Conservation (phyloP, 2,797 vertebrate genomes). For the Hephaestus fuliginosus region DNA sequence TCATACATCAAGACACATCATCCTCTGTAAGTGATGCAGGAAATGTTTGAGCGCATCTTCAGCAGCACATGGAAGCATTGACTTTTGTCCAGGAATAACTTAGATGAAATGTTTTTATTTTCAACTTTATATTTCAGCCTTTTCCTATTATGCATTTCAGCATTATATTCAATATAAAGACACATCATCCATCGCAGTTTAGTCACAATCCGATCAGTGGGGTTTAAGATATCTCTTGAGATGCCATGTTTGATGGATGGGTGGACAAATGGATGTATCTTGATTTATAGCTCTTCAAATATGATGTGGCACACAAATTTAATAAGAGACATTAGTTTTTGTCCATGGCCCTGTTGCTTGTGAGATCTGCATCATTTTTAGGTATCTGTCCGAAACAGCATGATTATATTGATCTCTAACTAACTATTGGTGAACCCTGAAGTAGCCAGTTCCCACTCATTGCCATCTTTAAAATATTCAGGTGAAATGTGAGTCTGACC, state of each 20-base stretch:
- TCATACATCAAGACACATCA: neutral
- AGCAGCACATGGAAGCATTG: neutral
- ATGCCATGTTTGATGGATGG: neutral
- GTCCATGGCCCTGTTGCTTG: neutral
- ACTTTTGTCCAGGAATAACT: no score
- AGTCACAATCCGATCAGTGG: neutral
- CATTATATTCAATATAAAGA: neutral
- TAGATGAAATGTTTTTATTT: neutral
- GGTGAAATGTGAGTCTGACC: no score
- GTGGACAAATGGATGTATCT: neutral
- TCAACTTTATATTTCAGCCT: neutral
- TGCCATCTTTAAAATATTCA: neutral
- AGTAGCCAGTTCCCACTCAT: neutral
- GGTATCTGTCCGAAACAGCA: neutral
- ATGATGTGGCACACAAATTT: neutral
- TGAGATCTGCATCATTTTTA: neutral
- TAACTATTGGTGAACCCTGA: neutral
- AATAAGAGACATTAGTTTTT: neutral
- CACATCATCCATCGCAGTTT: neutral
- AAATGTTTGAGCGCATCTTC: slow-evolving; percentile 3
- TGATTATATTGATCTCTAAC: neutral
- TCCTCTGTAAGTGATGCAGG: neutral
- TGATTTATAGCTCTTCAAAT: neutral
- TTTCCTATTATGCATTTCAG: neutral
- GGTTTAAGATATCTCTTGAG: neutral